Evolutionary conservation across 2,888 invertebrate genomes (phyloP).

Genomic region (Mythimna impura): DNA sequence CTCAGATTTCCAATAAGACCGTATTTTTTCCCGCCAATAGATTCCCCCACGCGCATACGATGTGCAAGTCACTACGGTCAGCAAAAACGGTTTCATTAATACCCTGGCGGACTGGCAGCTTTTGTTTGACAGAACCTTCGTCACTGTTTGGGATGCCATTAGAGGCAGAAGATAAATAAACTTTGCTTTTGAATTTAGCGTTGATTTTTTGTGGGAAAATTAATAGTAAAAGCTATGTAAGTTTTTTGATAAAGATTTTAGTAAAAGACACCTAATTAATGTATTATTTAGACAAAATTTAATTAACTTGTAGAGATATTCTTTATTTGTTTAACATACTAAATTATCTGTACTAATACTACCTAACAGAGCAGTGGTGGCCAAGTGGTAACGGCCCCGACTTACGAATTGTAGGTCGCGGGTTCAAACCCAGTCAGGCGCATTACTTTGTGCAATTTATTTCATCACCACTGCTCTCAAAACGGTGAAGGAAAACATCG

Average conservation of each 20-base stretch:
- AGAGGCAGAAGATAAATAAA: constrained; percentile 46
- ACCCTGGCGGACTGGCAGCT: constrained; percentile 56
- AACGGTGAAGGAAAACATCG: too few relatives aligned
- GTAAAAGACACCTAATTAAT: neutral
- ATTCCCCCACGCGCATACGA: constrained; percentile 48
- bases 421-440: too few relatives aligned
- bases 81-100: constrained; percentile 80
- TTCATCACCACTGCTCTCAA: too few relatives aligned
- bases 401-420: too few relatives aligned
- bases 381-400: too few relatives aligned
- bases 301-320: neutral
- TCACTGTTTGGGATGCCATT: constrained; percentile 66
- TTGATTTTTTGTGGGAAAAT: constrained; percentile 21
- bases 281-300: too few relatives aligned
- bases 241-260: neutral
- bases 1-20: constrained; percentile 58
- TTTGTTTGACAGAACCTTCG: constrained; percentile 73
- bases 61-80: constrained; percentile 81
- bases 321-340: too few relatives aligned
- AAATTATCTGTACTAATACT: neutral
- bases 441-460: too few relatives aligned
- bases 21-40: constrained; percentile 58
- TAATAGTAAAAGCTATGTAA: neutral
- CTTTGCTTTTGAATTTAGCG: constrained; percentile 33
- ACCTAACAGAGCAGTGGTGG: too few relatives aligned